Conservation (phyloP, 1,140 invertebrate species). For the Nasonia vitripennis region DNA sequence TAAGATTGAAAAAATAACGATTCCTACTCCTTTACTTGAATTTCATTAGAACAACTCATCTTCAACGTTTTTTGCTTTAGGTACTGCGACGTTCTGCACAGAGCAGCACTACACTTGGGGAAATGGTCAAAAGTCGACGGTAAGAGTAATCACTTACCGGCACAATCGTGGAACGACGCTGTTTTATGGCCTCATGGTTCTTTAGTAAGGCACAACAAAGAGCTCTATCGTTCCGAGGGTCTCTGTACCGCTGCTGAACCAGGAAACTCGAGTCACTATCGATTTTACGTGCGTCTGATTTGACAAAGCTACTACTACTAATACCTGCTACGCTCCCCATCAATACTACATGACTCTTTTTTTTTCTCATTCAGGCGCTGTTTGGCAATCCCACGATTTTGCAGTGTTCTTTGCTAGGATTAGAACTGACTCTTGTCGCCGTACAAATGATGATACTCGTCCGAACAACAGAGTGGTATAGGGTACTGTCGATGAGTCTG, state of each 20-base stretch:
- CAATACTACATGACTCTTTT: constrained; percentile 43
- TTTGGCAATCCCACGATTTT: constrained; percentile 91
- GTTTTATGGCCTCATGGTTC: constrained; percentile 87
- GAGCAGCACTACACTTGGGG: constrained; percentile 92
- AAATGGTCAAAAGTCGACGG: constrained; percentile 86
- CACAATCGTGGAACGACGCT: constrained; percentile 83
- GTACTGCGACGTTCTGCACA: constrained; percentile 92
- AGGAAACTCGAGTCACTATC: constrained; percentile 85
- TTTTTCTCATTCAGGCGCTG: constrained; percentile 81
- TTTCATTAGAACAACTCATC: not conserved
- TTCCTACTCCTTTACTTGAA: not conserved
- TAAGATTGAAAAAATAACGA: constrained; percentile 55
- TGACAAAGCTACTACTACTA: not conserved
- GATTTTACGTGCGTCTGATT: constrained; percentile 84
- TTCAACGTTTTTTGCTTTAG: constrained; percentile 61
- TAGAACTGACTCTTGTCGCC: constrained; percentile 84
- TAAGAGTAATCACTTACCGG: constrained; percentile 78
- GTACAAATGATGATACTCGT: constrained; percentile 87
- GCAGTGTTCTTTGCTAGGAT: constrained; percentile 83
- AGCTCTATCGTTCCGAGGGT: constrained; percentile 87
- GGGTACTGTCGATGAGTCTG: constrained; percentile 89
- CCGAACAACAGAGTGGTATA: constrained; percentile 91
- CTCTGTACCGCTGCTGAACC: constrained; percentile 85
- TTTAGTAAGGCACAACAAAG: constrained; percentile 86
- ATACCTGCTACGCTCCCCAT: not conserved